These are phyloP conservation scores for Gallinago solitaria DNA, from an alignment of 2,797 vertebrate genomes.

Conservation along the genomic window DNA sequence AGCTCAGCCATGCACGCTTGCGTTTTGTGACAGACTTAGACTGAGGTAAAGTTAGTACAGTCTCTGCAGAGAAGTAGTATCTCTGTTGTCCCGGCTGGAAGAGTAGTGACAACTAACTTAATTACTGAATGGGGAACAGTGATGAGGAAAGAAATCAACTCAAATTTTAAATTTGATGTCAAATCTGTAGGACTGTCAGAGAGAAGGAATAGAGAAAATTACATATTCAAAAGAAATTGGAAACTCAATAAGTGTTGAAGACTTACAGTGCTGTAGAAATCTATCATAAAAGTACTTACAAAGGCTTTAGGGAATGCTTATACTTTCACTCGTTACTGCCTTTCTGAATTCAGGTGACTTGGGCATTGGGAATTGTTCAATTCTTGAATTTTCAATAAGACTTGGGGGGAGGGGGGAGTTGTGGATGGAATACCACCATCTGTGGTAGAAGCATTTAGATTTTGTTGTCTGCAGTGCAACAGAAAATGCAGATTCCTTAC, in stretches of 20 bases:
- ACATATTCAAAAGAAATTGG: neutral
- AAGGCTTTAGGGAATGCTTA: neutral
- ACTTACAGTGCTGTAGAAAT: neutral
- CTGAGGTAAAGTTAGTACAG: neutral
- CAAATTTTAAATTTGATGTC: neutral
- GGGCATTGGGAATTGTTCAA: neutral
- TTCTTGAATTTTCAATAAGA: neutral
- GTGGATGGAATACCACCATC: neutral
- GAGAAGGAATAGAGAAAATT: neutral
- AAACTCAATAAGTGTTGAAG: neutral
- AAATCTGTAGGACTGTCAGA: neutral
- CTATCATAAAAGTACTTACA: neutral
- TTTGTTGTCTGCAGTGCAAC: slow-evolving; percentile 12
- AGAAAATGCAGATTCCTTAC: slow-evolving; percentile 30
- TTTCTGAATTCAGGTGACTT: neutral
- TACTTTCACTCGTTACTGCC: neutral
- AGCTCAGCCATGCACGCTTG: neutral
- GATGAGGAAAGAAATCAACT: neutral
- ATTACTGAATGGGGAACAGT: neutral
- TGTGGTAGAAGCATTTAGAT: slow-evolving; percentile 4
- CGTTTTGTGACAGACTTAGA: neutral
- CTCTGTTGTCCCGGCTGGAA: accelerated
- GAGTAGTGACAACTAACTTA: neutral
- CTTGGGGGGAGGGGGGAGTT: neutral
- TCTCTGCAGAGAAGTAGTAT: neutral